Base-by-base conservation (phyloP, 2,888 invertebrate species). In the Tenthredo amoena region DNA sequence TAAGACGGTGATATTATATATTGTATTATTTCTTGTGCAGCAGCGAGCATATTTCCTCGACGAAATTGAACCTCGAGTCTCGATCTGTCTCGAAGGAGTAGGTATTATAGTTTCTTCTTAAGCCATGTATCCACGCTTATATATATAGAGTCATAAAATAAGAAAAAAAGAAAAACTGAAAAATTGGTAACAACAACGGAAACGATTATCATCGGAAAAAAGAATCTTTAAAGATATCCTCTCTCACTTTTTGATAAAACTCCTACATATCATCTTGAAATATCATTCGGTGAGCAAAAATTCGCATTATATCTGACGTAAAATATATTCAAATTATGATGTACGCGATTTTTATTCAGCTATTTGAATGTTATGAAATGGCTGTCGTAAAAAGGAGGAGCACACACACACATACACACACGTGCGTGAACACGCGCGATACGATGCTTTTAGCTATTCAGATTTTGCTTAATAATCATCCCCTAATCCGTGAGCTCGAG, bases 1-100 rank as follows among this genome's bases (percentile, higher is more conserved):
- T 89, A 89, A 90, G 90, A 90, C 89, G 90, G 89, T 89, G 87
- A 89, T 89, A 90, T 91, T 90, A 90, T 90, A 90, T 90, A 90
- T 81, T 65, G 81, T 81, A 81, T 89, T 90, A 89, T 91, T 90
- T 86, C 87, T 86, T 88, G 88, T 62, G 62, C 62, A 76, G 62
- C 62, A 76, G 77, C 50, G 40, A 2, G 62, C 43, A 74, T 74
- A 40, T 43, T 55, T 77, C 55, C 55, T 18, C 50, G 77, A 77
- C 77, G 55, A 77, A 77, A 77, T 77, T 77, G 50, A 77, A 77
- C 77, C 77, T 1, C 10, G 6, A 55, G 77, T 34, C 55, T 77
- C 55, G 31, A 77, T 77, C 55, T 77, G 50, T 55, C 47, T 50
- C 77, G 55, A 10, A 77, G 50, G 18, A 34, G 34, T 31, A 26